Conservation (phyloP, 2,888 invertebrate genomes). For the Cabera pusaria region DNA sequence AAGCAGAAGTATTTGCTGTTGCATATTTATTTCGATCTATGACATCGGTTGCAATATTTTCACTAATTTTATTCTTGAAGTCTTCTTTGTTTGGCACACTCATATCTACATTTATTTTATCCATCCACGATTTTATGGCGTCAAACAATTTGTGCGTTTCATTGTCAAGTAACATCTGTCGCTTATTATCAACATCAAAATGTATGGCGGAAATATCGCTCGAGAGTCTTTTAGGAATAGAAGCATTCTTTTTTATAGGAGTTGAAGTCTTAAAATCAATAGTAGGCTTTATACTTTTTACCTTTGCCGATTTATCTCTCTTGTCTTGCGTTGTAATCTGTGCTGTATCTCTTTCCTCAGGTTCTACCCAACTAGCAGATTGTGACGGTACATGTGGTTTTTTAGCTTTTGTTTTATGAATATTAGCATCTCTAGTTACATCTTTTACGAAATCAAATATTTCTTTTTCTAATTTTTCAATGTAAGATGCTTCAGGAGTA, state of each 20-base stretch:
- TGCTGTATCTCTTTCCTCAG: constrained; percentile 14
- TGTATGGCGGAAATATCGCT: constrained; percentile 19
- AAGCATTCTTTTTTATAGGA: constrained; percentile 20
- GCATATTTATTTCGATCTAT: constrained; percentile 56
- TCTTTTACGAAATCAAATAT: constrained; percentile 30
- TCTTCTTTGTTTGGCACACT: background rate
- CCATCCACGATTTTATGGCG: constrained; percentile 38
- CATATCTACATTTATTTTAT: constrained; percentile 25
- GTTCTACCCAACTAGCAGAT: too few relatives aligned
- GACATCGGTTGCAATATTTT: constrained; percentile 59
- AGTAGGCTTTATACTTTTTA: too few relatives aligned
- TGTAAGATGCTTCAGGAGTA: background rate
- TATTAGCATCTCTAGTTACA: constrained; percentile 21
- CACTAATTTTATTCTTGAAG: background rate
- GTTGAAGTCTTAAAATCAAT: constrained; percentile 34
- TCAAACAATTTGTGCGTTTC: constrained; percentile 19
- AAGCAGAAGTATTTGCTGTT: constrained; percentile 35
- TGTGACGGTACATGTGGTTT: too few relatives aligned
- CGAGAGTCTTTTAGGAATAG: constrained; percentile 14
- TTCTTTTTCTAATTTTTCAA: constrained; percentile 21
- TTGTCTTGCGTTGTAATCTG: too few relatives aligned
- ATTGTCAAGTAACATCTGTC: too few relatives aligned
- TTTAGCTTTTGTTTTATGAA: too few relatives aligned
- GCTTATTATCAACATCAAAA: constrained; percentile 7
- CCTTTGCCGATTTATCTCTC: too few relatives aligned